Percentiles rank a stretch among this genome's conserved stretches.
These are phyloP conservation scores for Potamilus streckersoni DNA, from an alignment of 1,140 invertebrate genomes.

Conservation along the genomic window DNA sequence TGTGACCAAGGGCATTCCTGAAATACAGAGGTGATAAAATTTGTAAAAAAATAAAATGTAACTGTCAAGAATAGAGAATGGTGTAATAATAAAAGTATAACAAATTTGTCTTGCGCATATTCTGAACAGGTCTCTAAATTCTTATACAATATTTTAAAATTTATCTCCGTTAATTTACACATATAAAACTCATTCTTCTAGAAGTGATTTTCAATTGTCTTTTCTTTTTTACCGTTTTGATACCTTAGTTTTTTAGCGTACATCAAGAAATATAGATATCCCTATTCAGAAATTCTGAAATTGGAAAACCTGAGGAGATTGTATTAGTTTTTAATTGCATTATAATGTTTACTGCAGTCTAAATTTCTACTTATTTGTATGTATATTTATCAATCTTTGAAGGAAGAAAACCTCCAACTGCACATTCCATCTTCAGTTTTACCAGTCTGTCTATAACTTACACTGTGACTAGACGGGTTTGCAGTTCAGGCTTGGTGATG, in stretches of 20 bases:
- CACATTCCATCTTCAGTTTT: too few relatives aligned
- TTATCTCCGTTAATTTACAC: not conserved
- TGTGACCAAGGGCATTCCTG: slow-evolving; percentile 83
- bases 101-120: not conserved
- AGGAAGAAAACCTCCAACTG: too few relatives aligned
- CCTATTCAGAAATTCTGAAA: too few relatives aligned
- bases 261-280: too few relatives aligned
- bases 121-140: not conserved
- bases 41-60: not conserved
- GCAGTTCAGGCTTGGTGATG: slow-evolving; percentile 92
- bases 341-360: too few relatives aligned
- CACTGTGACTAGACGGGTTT: slow-evolving; percentile 89
- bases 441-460: slow-evolving; percentile 70
- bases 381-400: too few relatives aligned
- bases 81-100: not conserved
- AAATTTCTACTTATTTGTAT: too few relatives aligned
- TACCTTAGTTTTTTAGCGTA: too few relatives aligned
- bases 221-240: too few relatives aligned
- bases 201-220: too few relatives aligned
- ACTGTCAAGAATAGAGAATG: not conserved
- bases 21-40: slow-evolving; percentile 17
- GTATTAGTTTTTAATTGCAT: too few relatives aligned
- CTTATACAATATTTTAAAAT: not conserved
- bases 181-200: not conserved
- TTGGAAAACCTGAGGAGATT: too few relatives aligned